Conservation (phyloP, 2,888 invertebrate species). For the Drosophila atripex region DNA sequence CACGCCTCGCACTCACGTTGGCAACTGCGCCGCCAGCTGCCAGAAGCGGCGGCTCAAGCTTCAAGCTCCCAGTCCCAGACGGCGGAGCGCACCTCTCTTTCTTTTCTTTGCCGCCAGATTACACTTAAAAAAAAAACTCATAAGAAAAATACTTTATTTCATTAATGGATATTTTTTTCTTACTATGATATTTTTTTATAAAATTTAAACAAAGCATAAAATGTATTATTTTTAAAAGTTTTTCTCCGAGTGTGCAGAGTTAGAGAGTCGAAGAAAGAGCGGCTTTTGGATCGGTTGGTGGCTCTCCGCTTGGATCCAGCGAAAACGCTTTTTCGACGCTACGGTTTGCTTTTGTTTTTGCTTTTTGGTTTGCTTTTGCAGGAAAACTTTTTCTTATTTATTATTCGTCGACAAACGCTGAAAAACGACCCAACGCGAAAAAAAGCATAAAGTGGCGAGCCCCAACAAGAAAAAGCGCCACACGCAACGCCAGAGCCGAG, state of each 20-base stretch:
- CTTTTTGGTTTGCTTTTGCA: slow-evolving; percentile 53
- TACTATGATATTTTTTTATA: neutral
- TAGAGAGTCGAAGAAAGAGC: slow-evolving; percentile 47
- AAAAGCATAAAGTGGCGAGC: slow-evolving; percentile 34
- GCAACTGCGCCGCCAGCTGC: slow-evolving; percentile 69
- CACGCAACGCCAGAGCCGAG: slow-evolving; percentile 55
- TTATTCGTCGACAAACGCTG: slow-evolving; percentile 78
- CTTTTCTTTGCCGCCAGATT: slow-evolving; percentile 7
- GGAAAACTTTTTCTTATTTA: slow-evolving; percentile 83
- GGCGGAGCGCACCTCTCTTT: slow-evolving; percentile 23
- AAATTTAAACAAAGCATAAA: neutral
- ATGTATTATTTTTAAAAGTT: neutral
- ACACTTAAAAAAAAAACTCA: neutral
- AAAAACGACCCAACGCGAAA: slow-evolving; percentile 62
- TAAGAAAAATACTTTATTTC: neutral
- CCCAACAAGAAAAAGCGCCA: slow-evolving; percentile 52
- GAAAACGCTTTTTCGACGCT: slow-evolving; percentile 68
- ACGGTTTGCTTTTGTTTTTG: slow-evolving; percentile 35
- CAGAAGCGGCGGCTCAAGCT: slow-evolving; percentile 26
- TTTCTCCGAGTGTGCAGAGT: slow-evolving; percentile 26
- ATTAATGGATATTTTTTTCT: neutral
- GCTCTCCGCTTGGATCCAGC: slow-evolving; percentile 53
- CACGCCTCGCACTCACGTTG: slow-evolving; percentile 80
- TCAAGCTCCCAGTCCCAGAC: slow-evolving; percentile 35
- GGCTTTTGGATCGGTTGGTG: slow-evolving; percentile 36